phyloP scores from a whole-genome alignment of 2,797 vertebrate genomes.

The Sparus aurata region DNA sequence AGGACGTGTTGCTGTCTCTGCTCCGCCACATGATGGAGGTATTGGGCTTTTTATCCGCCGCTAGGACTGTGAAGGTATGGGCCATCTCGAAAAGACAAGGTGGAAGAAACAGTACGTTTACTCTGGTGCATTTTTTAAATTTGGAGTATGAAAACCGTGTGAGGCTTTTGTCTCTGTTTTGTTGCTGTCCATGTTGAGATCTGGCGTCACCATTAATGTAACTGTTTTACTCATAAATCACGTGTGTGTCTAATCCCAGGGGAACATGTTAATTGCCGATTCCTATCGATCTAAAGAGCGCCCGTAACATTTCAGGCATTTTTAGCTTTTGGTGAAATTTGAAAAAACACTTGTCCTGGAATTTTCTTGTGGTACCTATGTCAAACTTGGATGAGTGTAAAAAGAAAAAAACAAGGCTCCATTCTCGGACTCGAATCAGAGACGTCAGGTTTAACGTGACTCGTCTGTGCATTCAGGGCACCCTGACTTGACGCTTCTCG shows the following conservation, averaged over 20 bases:
- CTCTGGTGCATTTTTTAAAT: no score
- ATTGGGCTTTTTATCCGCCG: background rate
- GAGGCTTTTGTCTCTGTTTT: no score
- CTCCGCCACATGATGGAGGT: conserved; percentile 55
- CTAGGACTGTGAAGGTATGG: accelerated
- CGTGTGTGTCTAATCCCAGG: background rate
- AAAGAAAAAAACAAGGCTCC: background rate
- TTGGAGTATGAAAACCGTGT: no score
- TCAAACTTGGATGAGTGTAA: background rate
- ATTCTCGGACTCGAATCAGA: background rate
- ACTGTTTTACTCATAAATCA: background rate
- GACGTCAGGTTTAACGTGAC: conserved; percentile 8
- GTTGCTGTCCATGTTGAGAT: background rate
- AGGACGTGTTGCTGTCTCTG: background rate
- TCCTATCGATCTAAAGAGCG: background rate
- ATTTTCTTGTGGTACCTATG: background rate
- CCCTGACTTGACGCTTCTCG: background rate
- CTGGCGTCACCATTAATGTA: no score
- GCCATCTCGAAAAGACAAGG: background rate
- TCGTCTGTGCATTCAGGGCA: background rate
- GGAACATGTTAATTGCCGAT: background rate
- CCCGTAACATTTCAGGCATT: background rate
- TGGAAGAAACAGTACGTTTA: no score
- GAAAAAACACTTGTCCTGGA: background rate
- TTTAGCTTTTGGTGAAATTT: background rate